Evolutionary conservation across 37 sponge, comb jelly and placozoan species (phyloP).

Genomic region (Ianthella basta): DNA sequence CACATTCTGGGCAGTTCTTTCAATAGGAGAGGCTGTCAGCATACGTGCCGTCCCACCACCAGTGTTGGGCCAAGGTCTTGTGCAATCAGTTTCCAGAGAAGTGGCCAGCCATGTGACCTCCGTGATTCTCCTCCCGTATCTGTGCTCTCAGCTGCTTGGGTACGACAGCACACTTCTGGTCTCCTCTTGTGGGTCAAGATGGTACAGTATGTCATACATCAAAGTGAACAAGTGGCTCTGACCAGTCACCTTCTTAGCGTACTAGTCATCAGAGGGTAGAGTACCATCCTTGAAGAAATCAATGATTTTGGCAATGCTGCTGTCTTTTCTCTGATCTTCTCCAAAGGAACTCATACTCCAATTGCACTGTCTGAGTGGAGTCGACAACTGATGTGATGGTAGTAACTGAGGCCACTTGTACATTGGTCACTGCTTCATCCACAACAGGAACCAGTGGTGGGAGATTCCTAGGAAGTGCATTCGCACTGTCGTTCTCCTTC

Average conservation of each 20-base stretch:
- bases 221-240: slow-evolving; percentile 20
- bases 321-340: slow-evolving; percentile 34
- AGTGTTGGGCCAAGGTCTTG: slow-evolving; percentile 1
- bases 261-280: slow-evolving; percentile 27
- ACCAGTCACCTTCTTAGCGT: slow-evolving; percentile 25
- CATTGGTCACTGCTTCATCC: background rate
- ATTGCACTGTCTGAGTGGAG: too few species aligned
- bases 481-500: slow-evolving; percentile 48
- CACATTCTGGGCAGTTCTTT: slow-evolving; percentile 56
- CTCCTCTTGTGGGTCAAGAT: slow-evolving; percentile 36
- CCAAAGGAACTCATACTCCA: background rate
- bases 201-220: slow-evolving; percentile 50
- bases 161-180: slow-evolving; percentile 53
- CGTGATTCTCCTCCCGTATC: slow-evolving; percentile 40
- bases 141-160: slow-evolving; percentile 41
- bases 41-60: slow-evolving; percentile 73
- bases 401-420: background rate
- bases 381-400: background rate
- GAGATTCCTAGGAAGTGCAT: slow-evolving; percentile 43
- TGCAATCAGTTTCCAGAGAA: slow-evolving; percentile 53
- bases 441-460: background rate
- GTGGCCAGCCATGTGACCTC: slow-evolving; percentile 45
- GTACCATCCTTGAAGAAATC: slow-evolving; percentile 27
- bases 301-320: slow-evolving; percentile 17
- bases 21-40: slow-evolving; percentile 24